Percentiles rank a stretch among this genome's conserved stretches.
Evolutionary conservation across 2,797 vertebrate genomes (phyloP).

Genomic region (Sandelia bainsii): DNA sequence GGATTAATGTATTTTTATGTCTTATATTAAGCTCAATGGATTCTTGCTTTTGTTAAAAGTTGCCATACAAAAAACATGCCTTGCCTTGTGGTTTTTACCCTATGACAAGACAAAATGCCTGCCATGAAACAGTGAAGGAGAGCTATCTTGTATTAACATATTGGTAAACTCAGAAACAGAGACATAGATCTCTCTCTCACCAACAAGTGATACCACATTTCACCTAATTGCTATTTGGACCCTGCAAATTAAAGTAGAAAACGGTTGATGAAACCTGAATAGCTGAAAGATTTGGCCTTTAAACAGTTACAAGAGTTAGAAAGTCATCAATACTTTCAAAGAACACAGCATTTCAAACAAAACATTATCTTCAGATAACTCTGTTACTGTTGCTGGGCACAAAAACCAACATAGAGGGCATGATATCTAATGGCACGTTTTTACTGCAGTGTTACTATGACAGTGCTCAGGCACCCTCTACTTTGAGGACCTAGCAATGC

Average conservation of each 20-base stretch:
- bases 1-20: no score
- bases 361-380: no score
- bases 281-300: background rate
- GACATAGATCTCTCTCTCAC: background rate
- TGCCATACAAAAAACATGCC: background rate
- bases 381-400: background rate
- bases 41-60: background rate
- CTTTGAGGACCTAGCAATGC: no score
- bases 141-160: conserved; percentile 3
- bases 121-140: background rate
- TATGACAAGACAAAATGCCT: background rate
- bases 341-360: conserved; percentile 6
- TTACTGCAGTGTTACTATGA: background rate
- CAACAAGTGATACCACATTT: background rate
- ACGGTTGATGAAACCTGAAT: conserved; percentile 1
- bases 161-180: background rate
- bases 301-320: background rate
- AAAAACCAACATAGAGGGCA: background rate
- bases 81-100: background rate
- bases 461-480: background rate
- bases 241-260: no score
- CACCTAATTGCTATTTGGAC: background rate
- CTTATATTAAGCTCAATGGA: background rate
- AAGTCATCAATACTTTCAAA: no score
- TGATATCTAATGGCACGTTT: background rate